Base-by-base conservation (phyloP, 2,113 vertebrate species). In the Anolis carolinensis region DNA sequence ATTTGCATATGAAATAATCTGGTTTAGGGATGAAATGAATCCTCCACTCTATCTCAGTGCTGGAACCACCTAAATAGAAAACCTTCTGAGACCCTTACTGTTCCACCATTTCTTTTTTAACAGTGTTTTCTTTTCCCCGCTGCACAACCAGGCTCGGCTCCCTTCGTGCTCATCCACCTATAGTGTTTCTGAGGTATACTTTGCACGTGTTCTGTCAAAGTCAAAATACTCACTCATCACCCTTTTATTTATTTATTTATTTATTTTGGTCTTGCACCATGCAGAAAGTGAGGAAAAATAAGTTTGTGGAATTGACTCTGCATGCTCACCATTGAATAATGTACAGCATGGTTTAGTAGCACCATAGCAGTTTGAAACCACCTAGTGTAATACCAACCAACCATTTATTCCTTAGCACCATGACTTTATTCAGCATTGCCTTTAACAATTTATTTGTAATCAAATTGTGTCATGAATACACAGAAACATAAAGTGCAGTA, bases 161-260 rank as follows among this genome's bases (percentile, higher is more conserved):
- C 98, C 98, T 97, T 99, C 98, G 97, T 99, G 98, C 96, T 99
- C 98, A 98, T 99, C 99, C 96, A 99, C 98, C 97, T 98, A 98
- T 99, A 99, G 98, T 98, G 98, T 99, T 98, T 98, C 98, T 96
- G 99, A 99, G 98, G 98, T 99, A 99, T 97, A 98, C 95, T 97
- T 93, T 98, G 98, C 98, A 98, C 97, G 97, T 95, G 95, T 97
- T 97, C 96, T 96, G 90, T 95, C 96, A 95, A 95, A 93, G 91
- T 95, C 91, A 92, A 93, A 95, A 62, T 92, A 92, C 95, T 95
- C 91, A 70, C 94, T 93, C 95, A 91, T 95, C 95, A 96, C 94
- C 89, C 94, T 95, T 95, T 92, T 87, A 91, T 88, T 32, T 14
- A 87, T 90, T 89, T 44, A 44, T 44, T 92, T 88, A 89, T 88